Evolutionary conservation across 2,888 invertebrate species (phyloP), one percentile per base, ranked within the genome.

Genomic region (Archips xylosteana): DNA sequence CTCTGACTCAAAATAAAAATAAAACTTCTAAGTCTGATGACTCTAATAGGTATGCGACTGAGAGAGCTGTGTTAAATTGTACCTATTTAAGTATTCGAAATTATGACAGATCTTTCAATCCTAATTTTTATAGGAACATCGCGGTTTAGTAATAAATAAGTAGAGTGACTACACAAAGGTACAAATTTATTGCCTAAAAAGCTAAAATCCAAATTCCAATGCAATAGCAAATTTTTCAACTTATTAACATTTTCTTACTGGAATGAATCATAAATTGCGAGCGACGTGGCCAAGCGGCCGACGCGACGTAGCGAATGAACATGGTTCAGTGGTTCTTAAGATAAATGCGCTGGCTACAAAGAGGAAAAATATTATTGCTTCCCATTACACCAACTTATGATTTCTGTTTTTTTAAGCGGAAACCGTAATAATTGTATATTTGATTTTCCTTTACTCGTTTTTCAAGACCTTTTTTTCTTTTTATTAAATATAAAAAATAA

Each of bases 321-420:
- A 65, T 47, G 65, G 51, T 65, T 70, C 74, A 74, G 60, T 65
- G 74, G 34, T 70, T 69, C 54, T 65, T 15, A 32, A 74, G 63
- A 74, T 62, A 74, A 69, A 70, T 65, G 45, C 60, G 59, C 13
- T 59, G 69, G 69, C 69, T 64, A 51, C 36, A 36, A 65, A 60
- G 60, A 67, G 64, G 69, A 70, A 65, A 68, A 61, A 59, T 65
- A 64, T 70, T 70, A 70, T 72, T 68, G 67, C 10, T 57, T 63
- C 36, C 47, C 36, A 57, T 57, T 67, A 62, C 45, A 61, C 49
- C 15, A 57, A 32, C 62, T 63, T 62, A 4, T 12, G 57, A 57
- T 57, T 57, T 32, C 57, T 32, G 57, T 65, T 23, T 66, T 71
- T 60, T 66, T 34, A 60, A 23, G 54, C 47, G 59, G 32, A 34